These are phyloP conservation scores for Chydorus sphaericus DNA, from an alignment of 2,888 invertebrate species.

Conservation along the genomic window DNA sequence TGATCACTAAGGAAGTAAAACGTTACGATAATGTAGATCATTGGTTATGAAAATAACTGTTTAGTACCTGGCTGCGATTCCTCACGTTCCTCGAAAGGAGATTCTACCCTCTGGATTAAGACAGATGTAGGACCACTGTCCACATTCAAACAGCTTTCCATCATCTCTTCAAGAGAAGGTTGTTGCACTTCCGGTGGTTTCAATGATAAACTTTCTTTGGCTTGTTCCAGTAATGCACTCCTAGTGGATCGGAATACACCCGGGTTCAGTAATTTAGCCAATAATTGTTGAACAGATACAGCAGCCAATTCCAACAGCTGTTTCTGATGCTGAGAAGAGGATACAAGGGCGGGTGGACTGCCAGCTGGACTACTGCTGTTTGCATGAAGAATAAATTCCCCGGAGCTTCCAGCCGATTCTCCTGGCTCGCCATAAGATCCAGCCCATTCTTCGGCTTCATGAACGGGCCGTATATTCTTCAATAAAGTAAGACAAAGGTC, in stretches of 20 bases:
- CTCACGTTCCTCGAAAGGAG: too few relatives aligned
- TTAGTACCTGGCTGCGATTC: too few relatives aligned
- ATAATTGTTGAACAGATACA: not conserved
- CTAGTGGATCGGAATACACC: not conserved
- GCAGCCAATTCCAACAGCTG: not conserved
- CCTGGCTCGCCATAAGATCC: not conserved
- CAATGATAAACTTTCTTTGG: not conserved
- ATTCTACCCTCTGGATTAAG: too few relatives aligned
- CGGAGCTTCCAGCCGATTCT: not conserved
- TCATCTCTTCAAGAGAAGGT: not conserved
- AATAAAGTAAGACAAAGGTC: not conserved
- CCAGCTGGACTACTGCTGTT: slow-evolving; percentile 4
- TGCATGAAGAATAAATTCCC: too few relatives aligned
- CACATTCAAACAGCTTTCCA: not conserved
- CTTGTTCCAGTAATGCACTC: not conserved
- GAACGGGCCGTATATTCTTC: not conserved
- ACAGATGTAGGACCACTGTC: too few relatives aligned
- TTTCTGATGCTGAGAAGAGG: slow-evolving; percentile 6
- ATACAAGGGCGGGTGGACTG: not conserved
- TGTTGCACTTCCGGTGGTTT: too few relatives aligned
- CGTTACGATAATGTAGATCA: too few relatives aligned
- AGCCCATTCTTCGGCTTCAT: not conserved
- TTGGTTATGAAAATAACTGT: too few relatives aligned
- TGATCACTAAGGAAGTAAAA: too few relatives aligned
- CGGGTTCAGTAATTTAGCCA: not conserved